Evolutionary conservation across 2,797 vertebrate species (phyloP), one percentile per base, ranked within the genome.

Genomic region (Hipposideros larvatus): DNA sequence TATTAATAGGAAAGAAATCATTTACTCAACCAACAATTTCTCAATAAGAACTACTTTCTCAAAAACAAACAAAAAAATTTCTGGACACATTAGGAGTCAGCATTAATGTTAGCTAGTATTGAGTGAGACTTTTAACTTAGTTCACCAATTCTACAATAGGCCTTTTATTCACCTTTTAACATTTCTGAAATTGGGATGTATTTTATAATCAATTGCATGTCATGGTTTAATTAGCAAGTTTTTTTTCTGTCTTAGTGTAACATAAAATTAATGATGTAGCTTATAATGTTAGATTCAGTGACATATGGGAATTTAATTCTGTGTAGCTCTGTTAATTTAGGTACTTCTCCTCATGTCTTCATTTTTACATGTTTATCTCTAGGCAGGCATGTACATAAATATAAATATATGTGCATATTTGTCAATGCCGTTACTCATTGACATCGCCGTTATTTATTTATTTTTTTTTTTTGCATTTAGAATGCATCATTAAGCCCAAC

Each of bases 401-500:
- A 77, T 22, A 41, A 77, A 63, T n/a, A 14, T n/a, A 31, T 21
- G 7, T 80, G 57, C 14, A 51, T 74, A 84, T 86, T 65, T 22
- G 16, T 63, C 26, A 34, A 3, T 80, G 18, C 34, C 55, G 19
- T 43, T 80, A 46, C 13, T 91, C 37, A 78, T 5, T 88, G 14
- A 87, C 9, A 61, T n/a, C 43, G 73, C 19, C 80, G n/a, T 65
- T 94, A 7, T 51, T 43, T 43, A 43, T 43, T 43, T 53, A 24
- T 46, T 51, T 16, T 37, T 75, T 63, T 55, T 26, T 4, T 16
- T 11, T 11, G 21, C 37, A 71, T 90, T 59, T 93, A 97, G 97
- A 97, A 97, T 70, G 92, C 96, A 55, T 96, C 97, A 0, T 90
- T 97, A 90, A 96, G 93, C 63, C 97, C 96, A 90, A 94, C n/a